Conservation (phyloP, 2,113 vertebrate genomes). For the Tauraco erythrolophus region DNA sequence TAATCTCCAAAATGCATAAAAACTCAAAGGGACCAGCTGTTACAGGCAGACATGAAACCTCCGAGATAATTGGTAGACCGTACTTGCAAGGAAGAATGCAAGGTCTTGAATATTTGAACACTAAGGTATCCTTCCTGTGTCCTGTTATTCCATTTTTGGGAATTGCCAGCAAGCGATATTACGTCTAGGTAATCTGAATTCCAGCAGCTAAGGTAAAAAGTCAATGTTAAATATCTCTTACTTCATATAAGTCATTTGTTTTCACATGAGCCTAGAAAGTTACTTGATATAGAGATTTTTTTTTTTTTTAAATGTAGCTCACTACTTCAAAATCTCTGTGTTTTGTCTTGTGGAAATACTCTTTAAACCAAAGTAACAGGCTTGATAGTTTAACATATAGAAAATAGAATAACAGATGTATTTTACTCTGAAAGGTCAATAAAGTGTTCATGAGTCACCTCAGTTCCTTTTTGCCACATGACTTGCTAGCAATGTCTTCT, state of each 20-base stretch:
- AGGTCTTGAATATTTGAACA: not conserved
- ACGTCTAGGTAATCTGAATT: not conserved
- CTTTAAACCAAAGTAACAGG: not conserved
- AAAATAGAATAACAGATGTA: not conserved
- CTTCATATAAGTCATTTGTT: not conserved
- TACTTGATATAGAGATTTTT: not conserved
- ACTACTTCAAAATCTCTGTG: not conserved
- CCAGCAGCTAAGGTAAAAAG: not conserved
- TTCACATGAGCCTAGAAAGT: not conserved
- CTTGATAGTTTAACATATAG: not conserved
- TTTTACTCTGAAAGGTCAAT: not conserved
- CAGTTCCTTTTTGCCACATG: not conserved
- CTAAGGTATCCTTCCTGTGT: not conserved
- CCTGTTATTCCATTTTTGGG: not conserved
- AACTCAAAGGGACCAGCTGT: not conserved
- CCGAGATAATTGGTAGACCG: not conserved
- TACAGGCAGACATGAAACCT: not conserved
- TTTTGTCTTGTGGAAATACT: not conserved
- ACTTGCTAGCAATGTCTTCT: not conserved
- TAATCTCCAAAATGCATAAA: not conserved
- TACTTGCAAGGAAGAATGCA: not conserved
- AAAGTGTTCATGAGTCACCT: not conserved
- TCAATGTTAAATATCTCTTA: not conserved
- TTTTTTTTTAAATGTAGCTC: not conserved
- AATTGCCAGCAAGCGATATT: not conserved